These are phyloP conservation scores for Pelusios castaneus DNA, from an alignment of 2,113 vertebrate genomes.

Conservation along the genomic window DNA sequence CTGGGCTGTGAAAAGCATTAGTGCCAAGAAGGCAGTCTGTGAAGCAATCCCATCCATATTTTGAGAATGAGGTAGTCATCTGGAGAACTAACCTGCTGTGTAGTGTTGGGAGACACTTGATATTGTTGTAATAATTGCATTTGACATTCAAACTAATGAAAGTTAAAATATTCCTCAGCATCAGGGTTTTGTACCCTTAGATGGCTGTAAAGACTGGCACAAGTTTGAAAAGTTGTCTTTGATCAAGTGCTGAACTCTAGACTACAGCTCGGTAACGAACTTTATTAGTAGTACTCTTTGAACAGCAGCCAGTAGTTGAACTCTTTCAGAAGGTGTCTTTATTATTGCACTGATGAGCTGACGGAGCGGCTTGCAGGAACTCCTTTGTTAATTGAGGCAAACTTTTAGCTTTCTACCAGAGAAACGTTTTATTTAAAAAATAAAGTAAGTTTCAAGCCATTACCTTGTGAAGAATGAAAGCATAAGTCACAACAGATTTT, in stretches of 20 bases:
- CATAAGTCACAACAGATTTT: background rate
- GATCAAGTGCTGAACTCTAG: background rate
- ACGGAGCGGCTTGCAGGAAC: background rate
- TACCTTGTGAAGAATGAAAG: background rate
- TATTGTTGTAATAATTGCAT: constrained; percentile 12
- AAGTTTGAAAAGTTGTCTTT: background rate
- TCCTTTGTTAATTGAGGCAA: background rate
- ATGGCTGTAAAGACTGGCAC: background rate
- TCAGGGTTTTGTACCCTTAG: background rate
- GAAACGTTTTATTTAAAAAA: background rate
- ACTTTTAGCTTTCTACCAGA: background rate
- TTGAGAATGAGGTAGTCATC: constrained; percentile 24
- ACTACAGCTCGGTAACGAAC: background rate
- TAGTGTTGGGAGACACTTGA: background rate
- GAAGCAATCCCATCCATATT: constrained; percentile 7
- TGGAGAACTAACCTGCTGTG: background rate
- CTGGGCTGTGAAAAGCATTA: background rate
- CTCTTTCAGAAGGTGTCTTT: background rate
- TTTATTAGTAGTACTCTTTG: background rate
- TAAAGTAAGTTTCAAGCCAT: background rate
- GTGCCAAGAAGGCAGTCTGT: background rate
- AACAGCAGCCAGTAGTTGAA: background rate
- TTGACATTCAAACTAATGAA: constrained; percentile 32
- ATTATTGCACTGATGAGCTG: background rate
- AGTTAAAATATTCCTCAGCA: constrained; percentile 11